These are phyloP conservation scores for Psammodynastes pulverulentus DNA, from an alignment of 2,113 vertebrate species.

Conservation along the genomic window DNA sequence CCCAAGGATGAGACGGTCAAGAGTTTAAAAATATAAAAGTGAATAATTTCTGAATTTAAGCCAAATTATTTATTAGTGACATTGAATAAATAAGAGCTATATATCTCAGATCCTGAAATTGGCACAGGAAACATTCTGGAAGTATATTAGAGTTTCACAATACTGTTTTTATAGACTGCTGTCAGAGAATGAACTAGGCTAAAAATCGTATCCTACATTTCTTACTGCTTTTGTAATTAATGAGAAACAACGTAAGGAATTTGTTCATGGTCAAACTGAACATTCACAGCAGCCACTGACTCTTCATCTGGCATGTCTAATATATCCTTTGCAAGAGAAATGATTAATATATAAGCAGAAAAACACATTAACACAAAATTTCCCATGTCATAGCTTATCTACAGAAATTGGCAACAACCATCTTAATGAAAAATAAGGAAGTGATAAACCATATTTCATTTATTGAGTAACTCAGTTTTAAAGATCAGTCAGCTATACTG, in stretches of 20 bases:
- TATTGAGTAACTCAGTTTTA: not conserved
- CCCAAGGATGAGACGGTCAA: not conserved
- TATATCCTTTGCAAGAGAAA: not conserved
- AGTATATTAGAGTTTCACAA: not conserved
- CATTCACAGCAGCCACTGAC: not conserved
- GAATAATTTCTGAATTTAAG: not conserved
- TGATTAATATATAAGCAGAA: not conserved
- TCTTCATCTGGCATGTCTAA: not conserved
- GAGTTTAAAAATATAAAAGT: not conserved
- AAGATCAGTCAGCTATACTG: not conserved
- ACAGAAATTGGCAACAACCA: not conserved
- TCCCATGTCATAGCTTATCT: not conserved
- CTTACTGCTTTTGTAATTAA: not conserved
- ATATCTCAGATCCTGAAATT: not conserved
- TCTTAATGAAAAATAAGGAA: not conserved
- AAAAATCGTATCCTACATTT: not conserved
- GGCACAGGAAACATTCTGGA: not conserved
- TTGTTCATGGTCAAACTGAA: not conserved
- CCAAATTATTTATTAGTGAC: not conserved
- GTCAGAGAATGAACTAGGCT: not conserved
- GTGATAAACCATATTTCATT: not conserved
- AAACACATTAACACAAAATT: not conserved
- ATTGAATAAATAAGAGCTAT: not conserved
- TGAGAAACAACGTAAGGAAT: not conserved
- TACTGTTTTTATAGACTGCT: not conserved